phyloP scores from a whole-genome alignment of 2,113 vertebrate genomes.

The Ranitomeya imitator region DNA sequence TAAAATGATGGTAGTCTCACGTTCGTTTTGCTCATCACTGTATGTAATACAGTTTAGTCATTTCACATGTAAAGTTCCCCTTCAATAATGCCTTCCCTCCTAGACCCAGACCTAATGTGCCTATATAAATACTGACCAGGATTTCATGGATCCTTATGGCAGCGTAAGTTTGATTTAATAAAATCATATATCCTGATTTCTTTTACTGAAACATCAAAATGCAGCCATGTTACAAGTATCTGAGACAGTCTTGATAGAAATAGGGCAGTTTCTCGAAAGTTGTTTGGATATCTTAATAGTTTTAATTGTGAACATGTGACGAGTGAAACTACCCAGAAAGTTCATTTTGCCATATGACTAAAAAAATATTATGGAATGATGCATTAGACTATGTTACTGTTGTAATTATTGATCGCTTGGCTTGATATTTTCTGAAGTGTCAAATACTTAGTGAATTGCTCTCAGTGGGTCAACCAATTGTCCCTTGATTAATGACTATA shows the following conservation, averaged over 20 bases:
- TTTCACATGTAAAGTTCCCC: too few relatives aligned
- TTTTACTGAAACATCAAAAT: not conserved
- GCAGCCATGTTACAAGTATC: not conserved
- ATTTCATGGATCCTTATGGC: too few relatives aligned
- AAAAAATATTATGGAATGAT: not conserved
- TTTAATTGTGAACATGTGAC: slow-evolving; percentile 35
- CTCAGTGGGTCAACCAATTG: slow-evolving; percentile 34
- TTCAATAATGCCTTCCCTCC: too few relatives aligned
- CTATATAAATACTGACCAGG: too few relatives aligned
- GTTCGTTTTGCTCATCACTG: too few relatives aligned
- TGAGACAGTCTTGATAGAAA: not conserved
- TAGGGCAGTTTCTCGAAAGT: not conserved
- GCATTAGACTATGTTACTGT: not conserved
- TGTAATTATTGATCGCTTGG: not conserved
- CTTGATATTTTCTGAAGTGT: slow-evolving; percentile 22
- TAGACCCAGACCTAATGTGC: too few relatives aligned
- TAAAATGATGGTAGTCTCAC: too few relatives aligned
- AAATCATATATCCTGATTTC: not conserved
- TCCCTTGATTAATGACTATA: slow-evolving; percentile 46
- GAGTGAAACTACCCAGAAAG: not conserved
- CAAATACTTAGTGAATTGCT: not conserved
- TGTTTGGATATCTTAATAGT: not conserved
- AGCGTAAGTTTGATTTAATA: not conserved
- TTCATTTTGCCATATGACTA: not conserved
- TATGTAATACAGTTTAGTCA: too few relatives aligned